A percentile compares a stretch with the other conserved stretches of the same genome.
phyloP scores from a whole-genome alignment of 1,140 invertebrate species.

The Drosophila auraria region DNA sequence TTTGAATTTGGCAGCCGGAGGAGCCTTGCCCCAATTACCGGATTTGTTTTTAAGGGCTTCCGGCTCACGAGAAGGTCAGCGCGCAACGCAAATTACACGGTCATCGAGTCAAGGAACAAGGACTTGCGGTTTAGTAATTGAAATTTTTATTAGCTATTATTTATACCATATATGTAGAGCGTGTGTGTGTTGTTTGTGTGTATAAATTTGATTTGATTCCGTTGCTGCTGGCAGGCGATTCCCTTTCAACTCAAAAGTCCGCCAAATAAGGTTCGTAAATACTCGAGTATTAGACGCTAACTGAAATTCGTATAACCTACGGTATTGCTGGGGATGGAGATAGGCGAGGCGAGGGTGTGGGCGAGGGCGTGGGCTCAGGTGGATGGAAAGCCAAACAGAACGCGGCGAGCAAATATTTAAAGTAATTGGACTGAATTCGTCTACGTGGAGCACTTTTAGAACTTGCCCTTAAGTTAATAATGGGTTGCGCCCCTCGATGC shows the following conservation, averaged over 20 bases:
- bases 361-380: slow-evolving; percentile 5
- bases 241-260: slow-evolving; percentile 64
- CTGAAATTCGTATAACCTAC: slow-evolving; percentile 80
- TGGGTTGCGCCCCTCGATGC: slow-evolving; percentile 10
- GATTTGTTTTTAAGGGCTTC: slow-evolving; percentile 62
- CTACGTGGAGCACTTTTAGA: slow-evolving; percentile 49
- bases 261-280: slow-evolving; percentile 51
- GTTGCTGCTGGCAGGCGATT: slow-evolving; percentile 45
- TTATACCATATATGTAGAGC: slow-evolving; percentile 68
- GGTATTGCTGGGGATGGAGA: slow-evolving; percentile 18
- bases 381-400: slow-evolving; percentile 53
- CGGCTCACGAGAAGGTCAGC: slow-evolving; percentile 68
- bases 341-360: neutral
- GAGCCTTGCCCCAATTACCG: slow-evolving; percentile 52
- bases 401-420: slow-evolving; percentile 60
- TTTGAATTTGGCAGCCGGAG: slow-evolving; percentile 37
- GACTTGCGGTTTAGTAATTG: slow-evolving; percentile 54
- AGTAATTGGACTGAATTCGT: slow-evolving; percentile 62
- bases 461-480: slow-evolving; percentile 23
- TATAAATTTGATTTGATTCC: slow-evolving; percentile 68
- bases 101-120: slow-evolving; percentile 35
- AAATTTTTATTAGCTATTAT: slow-evolving; percentile 80
- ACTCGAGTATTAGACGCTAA: slow-evolving; percentile 69
- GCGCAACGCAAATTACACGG: slow-evolving; percentile 63
- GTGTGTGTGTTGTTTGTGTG: slow-evolving; percentile 51